These are phyloP conservation scores for Globodera ellingtonae DNA, from an alignment of 1,140 invertebrate genomes.

Conservation along the genomic window DNA sequence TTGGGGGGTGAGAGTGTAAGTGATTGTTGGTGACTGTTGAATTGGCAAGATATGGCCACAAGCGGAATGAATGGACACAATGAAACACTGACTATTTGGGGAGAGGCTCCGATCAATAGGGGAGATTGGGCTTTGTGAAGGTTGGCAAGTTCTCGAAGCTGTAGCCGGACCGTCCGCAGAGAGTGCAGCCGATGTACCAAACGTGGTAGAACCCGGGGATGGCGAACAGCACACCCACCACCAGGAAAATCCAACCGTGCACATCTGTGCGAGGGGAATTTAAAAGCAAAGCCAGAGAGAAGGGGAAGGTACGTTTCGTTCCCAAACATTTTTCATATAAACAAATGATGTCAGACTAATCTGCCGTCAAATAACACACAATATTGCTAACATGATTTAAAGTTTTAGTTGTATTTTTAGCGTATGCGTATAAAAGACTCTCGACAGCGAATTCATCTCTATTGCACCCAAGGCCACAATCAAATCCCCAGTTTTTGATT, in stretches of 20 bases:
- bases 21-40: not conserved
- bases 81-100: constrained; percentile 16
- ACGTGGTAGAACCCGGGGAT: constrained; percentile 58
- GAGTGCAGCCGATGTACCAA: constrained; percentile 45
- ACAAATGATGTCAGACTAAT: too few relatives aligned
- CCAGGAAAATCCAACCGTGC: constrained; percentile 56
- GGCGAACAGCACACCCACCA: constrained; percentile 53
- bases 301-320: not conserved
- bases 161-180: constrained; percentile 47
- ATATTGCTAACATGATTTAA: not conserved
- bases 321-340: not conserved
- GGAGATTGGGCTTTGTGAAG: constrained; percentile 37
- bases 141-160: constrained; percentile 54
- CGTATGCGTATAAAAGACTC: too few relatives aligned
- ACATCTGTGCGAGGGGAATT: constrained; percentile 34
- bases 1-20: constrained; percentile 1
- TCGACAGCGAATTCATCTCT: too few relatives aligned
- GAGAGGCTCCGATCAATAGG: not conserved
- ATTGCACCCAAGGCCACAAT: too few relatives aligned
- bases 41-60: not conserved
- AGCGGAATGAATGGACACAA: not conserved
- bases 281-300: constrained; percentile 4
- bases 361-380: not conserved
- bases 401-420: too few relatives aligned
- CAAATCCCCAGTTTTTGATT: too few relatives aligned